Percentiles rank a stretch among this genome's conserved stretches.
These are phyloP conservation scores for Drosophila koepferae DNA, from an alignment of 2,888 invertebrate genomes.

Conservation along the genomic window DNA sequence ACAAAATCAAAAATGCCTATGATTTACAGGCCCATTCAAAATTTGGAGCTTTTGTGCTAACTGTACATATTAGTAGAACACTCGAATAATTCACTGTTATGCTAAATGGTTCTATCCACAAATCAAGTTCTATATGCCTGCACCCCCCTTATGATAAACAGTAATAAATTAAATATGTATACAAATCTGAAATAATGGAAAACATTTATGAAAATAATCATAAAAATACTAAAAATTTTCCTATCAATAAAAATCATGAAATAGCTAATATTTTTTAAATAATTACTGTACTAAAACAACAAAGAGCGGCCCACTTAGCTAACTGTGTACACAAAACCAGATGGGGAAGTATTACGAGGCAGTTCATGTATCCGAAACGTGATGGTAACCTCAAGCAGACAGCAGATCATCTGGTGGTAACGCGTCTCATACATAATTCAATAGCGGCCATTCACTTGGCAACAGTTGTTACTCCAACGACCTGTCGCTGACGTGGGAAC, in stretches of 20 bases:
- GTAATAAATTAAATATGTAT: constrained; percentile 45
- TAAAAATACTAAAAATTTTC: constrained; percentile 9
- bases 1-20: constrained; percentile 19
- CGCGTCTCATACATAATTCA: constrained; percentile 55
- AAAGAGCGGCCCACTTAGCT: constrained; percentile 2
- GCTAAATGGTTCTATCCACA: constrained; percentile 32
- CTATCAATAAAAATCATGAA: constrained; percentile 32
- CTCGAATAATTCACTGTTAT: constrained; percentile 22
- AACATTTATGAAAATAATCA: neutral
- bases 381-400: constrained; percentile 2
- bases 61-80: constrained; percentile 22
- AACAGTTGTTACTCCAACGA: constrained; percentile 28
- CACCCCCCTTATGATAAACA: constrained; percentile 38
- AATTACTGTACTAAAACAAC: constrained; percentile 13
- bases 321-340: constrained; percentile 10
- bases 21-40: constrained; percentile 25
- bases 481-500: constrained; percentile 46
- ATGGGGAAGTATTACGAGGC: constrained; percentile 16
- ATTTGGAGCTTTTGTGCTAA: neutral
- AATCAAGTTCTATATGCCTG: constrained; percentile 21
- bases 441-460: constrained; percentile 24
- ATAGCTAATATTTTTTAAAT: constrained; percentile 10
- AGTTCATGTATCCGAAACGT: constrained; percentile 18
- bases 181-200: constrained; percentile 4
- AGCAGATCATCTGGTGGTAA: constrained; percentile 11